A percentile compares a stretch with the other conserved stretches of the same genome.
phyloP scores from a whole-genome alignment of 2,888 invertebrate genomes.

The Eurytoma adleriae region DNA sequence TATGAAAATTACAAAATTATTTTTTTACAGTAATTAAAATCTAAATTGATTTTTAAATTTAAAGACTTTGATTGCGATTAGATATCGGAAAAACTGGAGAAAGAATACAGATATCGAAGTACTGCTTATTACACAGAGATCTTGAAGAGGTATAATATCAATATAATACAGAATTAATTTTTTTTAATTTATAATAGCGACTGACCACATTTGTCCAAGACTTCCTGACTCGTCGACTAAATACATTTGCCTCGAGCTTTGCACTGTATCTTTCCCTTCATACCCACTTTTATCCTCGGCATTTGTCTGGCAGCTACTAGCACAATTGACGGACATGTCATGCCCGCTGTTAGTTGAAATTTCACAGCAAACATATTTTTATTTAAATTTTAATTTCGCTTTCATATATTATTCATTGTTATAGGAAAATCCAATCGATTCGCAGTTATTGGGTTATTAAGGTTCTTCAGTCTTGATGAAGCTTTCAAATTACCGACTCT shows the following conservation, averaged over 20 bases:
- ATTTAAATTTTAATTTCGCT: not conserved
- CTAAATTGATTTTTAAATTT: too few species aligned
- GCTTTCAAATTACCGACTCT: too few species aligned
- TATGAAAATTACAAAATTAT: not conserved
- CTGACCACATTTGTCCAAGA: constrained; percentile 74
- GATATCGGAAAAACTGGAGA: not conserved
- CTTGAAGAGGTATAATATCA: constrained; percentile 1
- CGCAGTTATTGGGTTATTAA: constrained; percentile 7
- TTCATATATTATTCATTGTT: too few species aligned
- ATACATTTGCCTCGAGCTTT: constrained; percentile 70
- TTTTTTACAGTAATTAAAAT: not conserved
- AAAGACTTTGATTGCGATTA: not conserved
- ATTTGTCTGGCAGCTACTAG: constrained; percentile 69
- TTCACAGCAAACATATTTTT: constrained; percentile 40
- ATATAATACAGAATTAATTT: constrained; percentile 27
- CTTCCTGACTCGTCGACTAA: constrained; percentile 72
- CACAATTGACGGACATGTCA: constrained; percentile 61
- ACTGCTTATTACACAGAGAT: not conserved
- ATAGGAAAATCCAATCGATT: constrained; percentile 10
- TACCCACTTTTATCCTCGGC: constrained; percentile 70
- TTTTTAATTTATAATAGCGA: constrained; percentile 62
- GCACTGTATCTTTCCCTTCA: constrained; percentile 70
- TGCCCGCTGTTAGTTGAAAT: constrained; percentile 59
- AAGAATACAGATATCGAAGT: constrained; percentile 1
- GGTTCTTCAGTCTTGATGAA: constrained; percentile 6